Percentiles rank a stretch among this genome's conserved stretches.
Conservation (phyloP, 2,113 vertebrate species). For the Mobula birostris region DNA sequence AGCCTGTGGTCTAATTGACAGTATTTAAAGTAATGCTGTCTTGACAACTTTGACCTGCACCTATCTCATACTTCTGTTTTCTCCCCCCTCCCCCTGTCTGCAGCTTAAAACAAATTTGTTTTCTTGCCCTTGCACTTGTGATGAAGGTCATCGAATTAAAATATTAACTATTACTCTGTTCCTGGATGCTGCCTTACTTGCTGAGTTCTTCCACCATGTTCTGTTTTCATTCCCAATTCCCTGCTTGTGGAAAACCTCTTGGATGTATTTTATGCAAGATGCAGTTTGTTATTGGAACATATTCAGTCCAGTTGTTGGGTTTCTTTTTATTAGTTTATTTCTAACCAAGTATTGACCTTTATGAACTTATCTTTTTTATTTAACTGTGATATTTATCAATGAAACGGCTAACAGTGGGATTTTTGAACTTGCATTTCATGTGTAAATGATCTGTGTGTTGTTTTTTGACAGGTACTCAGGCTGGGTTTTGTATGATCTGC, state of each 20-base stretch:
- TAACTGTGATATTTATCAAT: background rate
- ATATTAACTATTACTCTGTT: too few species aligned
- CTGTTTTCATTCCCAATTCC: too few species aligned
- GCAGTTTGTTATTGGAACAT: background rate
- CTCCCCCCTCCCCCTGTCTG: too few species aligned
- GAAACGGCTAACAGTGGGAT: background rate
- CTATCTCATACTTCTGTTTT: too few species aligned
- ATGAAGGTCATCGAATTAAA: too few species aligned
- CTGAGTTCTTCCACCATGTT: too few species aligned
- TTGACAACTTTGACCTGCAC: too few species aligned
- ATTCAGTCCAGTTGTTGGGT: background rate
- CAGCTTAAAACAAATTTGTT: too few species aligned
- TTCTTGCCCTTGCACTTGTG: background rate
- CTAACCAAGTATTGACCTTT: background rate
- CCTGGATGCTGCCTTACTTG: too few species aligned
- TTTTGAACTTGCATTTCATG: background rate
- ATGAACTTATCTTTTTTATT: background rate
- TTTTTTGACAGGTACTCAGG: constrained; percentile 71
- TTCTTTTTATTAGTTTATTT: background rate
- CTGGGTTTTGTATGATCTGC: constrained; percentile 92
- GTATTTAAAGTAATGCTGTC: too few species aligned
- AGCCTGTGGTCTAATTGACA: too few species aligned
- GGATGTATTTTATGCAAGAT: background rate
- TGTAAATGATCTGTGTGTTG: background rate
- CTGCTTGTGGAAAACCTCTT: background rate